Conservation (phyloP, 2,888 invertebrate species). For the Bimastos eiseni region DNA sequence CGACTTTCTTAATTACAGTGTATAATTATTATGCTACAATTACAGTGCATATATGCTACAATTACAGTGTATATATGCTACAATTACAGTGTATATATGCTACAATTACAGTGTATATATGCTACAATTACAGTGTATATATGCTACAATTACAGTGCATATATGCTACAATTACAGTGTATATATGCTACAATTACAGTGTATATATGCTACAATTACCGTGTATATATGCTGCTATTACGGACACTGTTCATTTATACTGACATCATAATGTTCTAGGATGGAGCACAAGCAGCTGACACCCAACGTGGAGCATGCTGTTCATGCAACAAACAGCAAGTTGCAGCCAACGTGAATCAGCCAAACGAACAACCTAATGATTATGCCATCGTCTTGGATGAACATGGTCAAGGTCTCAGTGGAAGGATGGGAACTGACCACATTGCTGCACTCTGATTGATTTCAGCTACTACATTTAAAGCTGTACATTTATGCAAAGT, state of each 20-base stretch:
- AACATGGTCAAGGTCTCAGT: slow-evolving; percentile 13
- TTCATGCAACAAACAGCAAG: not conserved
- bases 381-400: not conserved
- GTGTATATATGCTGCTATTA: not conserved
- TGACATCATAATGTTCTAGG: not conserved
- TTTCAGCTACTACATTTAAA: not conserved
- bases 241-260: not conserved
- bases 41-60: too few relatives aligned
- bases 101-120: too few relatives aligned
- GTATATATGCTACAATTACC: not conserved
- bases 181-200: too few relatives aligned
- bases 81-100: too few relatives aligned
- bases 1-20: too few relatives aligned
- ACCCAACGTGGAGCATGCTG: not conserved
- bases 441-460: not conserved
- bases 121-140: too few relatives aligned
- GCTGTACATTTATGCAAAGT: not conserved
- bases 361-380: not conserved
- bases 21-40: too few relatives aligned
- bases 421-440: not conserved
- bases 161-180: too few relatives aligned
- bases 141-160: too few relatives aligned
- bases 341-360: not conserved
- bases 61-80: too few relatives aligned
- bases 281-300: not conserved